Evolutionary conservation across 2,113 vertebrate genomes (phyloP), one percentile per base, ranked within the genome.

Genomic region (Callipepla californica): DNA sequence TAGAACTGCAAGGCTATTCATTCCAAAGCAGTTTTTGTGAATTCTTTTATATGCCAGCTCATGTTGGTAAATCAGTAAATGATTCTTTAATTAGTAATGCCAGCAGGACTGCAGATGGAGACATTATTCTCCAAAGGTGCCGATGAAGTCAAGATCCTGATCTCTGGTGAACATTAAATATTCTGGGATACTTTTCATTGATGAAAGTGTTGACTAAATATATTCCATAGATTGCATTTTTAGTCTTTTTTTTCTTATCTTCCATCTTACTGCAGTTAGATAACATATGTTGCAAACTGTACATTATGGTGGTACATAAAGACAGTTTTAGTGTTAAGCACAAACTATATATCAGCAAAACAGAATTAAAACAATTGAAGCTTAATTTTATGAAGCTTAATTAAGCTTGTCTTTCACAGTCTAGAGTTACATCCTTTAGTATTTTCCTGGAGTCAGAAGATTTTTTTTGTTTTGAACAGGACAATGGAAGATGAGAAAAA

Each of bases 1-100:
- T 85, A 83, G 55, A 96, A 96, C 67, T 94, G 80, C 81, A 87
- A 58, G 85, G n/a, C 85, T 94, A 93, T 96, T 96, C 44, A 96
- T 96, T 94, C 79, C 61, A 91, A 89, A 85, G 89, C 89, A 90
- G 68, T 95, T 96, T 90, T 78, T 85, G 51, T 65, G n/a, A 91
- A 87, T 93, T 89, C 32, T 51, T 67, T 80, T 89, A 36, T 63
- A 72, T 75, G 82, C 38, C 40, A 85, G 68, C 61, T 91, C 55
- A 34, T 85, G 63, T 75, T 91, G 28, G 59, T 93, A 93, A 87
- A 85, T 83, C 59, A 80, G 84, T 59, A 55, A 78, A 76, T 93
- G 68, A 58, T 77, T 93, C 87, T 85, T 93, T 93, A 95, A 93
- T 96, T 92, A 95, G 85, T 32, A 81, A 57, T 91, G 75, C 78